phyloP scores from a whole-genome alignment of 1,140 invertebrate species.

The Leptoteleia sp. region DNA sequence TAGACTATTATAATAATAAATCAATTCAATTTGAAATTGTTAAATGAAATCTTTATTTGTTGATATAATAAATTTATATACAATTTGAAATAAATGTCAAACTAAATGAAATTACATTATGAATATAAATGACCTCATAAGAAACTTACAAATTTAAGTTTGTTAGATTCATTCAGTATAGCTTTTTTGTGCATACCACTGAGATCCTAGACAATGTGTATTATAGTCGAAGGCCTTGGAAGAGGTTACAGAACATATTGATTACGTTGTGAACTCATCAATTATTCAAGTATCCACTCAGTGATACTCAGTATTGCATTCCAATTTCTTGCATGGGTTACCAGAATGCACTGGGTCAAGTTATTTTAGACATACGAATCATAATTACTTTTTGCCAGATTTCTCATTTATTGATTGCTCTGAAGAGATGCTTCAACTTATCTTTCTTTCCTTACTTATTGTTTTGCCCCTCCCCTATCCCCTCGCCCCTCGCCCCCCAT shows the following conservation, averaged over 20 bases:
- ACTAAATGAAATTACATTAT: no score
- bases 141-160: constrained; percentile 20
- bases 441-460: no score
- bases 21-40: no score
- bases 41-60: no score
- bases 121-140: constrained; percentile 1
- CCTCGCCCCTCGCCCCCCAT: no score
- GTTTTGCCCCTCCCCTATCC: no score
- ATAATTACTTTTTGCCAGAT: constrained; percentile 16
- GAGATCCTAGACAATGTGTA: constrained; percentile 51
- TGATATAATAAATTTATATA: no score
- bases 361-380: constrained; percentile 34
- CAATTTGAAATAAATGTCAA: no score
- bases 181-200: constrained; percentile 26
- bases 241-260: constrained; percentile 68
- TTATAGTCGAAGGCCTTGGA: constrained; percentile 60
- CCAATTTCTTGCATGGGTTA: constrained; percentile 58
- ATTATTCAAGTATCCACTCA: constrained; percentile 70
- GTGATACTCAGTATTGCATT: constrained; percentile 64
- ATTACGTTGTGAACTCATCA: constrained; percentile 69
- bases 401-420: neutral
- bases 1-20: no score
- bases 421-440: neutral
- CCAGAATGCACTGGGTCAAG: constrained; percentile 56
- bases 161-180: constrained; percentile 16